phyloP scores from a whole-genome alignment of 2,797 vertebrate species.

The Eulemur rubriventer region DNA sequence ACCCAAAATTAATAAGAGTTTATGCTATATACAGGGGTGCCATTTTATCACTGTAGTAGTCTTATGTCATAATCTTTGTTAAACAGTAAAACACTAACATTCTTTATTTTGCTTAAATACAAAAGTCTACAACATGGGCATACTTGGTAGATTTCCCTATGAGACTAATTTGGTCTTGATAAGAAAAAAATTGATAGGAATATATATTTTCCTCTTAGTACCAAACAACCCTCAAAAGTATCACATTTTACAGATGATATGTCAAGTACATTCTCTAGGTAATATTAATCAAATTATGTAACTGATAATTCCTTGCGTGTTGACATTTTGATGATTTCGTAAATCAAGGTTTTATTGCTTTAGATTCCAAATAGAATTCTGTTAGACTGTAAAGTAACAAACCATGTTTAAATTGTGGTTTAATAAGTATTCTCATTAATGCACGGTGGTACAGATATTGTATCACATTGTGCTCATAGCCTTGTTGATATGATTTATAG shows the following conservation, averaged over 20 bases:
- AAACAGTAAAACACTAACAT: not conserved
- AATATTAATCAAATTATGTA: not conserved
- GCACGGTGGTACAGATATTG: too few species aligned
- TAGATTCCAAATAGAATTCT: not conserved
- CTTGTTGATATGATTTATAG: not conserved
- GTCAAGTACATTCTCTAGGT: not conserved
- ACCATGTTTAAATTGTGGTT: not conserved
- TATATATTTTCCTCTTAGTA: not conserved
- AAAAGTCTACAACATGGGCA: not conserved
- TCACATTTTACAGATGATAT: not conserved
- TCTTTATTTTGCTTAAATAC: not conserved
- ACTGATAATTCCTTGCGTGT: not conserved
- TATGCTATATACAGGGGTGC: not conserved
- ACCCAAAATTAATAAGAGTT: not conserved
- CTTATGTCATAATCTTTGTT: not conserved
- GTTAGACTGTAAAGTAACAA: not conserved
- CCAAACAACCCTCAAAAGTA: not conserved
- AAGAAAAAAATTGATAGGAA: not conserved
- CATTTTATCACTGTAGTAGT: not conserved
- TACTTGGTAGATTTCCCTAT: not conserved
- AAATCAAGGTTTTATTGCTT: not conserved
- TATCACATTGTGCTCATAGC: not conserved
- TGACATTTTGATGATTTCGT: not conserved
- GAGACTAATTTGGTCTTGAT: not conserved
- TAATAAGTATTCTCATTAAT: not conserved